Evolutionary conservation across 2,797 vertebrate genomes (phyloP).

Genomic region (Acanthopagrus latus): DNA sequence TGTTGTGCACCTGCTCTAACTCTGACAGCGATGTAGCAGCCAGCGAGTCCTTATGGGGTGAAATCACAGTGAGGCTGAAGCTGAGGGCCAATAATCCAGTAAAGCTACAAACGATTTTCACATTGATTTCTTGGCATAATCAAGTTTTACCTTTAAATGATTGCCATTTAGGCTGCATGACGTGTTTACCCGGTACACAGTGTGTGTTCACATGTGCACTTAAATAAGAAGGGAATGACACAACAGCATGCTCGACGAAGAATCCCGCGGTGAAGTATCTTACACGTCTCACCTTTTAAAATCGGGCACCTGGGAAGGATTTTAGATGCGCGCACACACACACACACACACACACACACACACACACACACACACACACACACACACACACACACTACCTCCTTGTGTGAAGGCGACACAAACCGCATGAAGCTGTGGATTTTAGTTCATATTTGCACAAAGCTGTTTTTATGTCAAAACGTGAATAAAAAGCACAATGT

Average conservation of each 20-base stretch:
- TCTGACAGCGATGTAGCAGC: slow-evolving; percentile 22
- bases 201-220: slow-evolving; percentile 38
- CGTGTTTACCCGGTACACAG: not conserved
- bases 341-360: slow-evolving; percentile 51
- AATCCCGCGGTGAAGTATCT: not conserved
- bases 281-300: slow-evolving; percentile 27
- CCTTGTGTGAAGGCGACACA: slow-evolving; percentile 56
- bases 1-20: slow-evolving; percentile 15
- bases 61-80: not conserved
- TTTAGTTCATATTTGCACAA: slow-evolving; percentile 47
- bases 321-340: slow-evolving; percentile 17
- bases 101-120: slow-evolving; percentile 11
- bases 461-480: slow-evolving; percentile 15
- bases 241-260: not conserved
- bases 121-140: not conserved
- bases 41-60: not conserved
- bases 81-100: slow-evolving; percentile 21
- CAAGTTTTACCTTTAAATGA: not conserved
- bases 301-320: slow-evolving; percentile 12
- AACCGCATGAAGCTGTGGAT: slow-evolving; percentile 41
- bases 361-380: slow-evolving; percentile 44
- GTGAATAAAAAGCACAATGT: slow-evolving; percentile 27
- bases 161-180: not conserved
- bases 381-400: slow-evolving; percentile 62
- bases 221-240: not conserved